Percentiles rank a stretch among this genome's conserved stretches.
phyloP scores from a whole-genome alignment of 2,888 invertebrate species.

The Suillia variegata region DNA sequence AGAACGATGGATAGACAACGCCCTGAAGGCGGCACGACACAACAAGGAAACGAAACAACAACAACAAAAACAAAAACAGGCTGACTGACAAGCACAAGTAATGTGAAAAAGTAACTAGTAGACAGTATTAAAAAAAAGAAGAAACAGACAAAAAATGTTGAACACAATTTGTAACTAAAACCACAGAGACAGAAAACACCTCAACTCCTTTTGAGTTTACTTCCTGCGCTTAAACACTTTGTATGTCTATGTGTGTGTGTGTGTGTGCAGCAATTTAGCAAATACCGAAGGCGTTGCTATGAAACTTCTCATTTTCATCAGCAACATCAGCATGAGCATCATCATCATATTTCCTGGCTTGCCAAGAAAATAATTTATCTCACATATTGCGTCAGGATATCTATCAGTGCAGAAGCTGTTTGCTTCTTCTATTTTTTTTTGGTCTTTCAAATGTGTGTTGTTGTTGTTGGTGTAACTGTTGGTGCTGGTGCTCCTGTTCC shows the following conservation, averaged over 20 bases:
- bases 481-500: slow-evolving; percentile 13
- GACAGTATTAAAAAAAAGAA: too few species aligned
- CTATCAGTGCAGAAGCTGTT: slow-evolving; percentile 8
- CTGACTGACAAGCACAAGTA: too few species aligned
- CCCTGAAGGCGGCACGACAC: slow-evolving; percentile 30
- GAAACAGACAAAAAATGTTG: slow-evolving; percentile 42
- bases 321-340: neutral
- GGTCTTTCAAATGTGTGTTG: too few species aligned
- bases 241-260: neutral
- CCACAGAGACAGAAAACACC: slow-evolving; percentile 10
- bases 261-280: neutral
- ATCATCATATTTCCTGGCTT: neutral
- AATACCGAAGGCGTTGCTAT: neutral
- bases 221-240: neutral
- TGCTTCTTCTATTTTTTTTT: neutral
- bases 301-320: neutral
- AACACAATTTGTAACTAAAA: slow-evolving; percentile 20
- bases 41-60: slow-evolving; percentile 35
- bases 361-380: slow-evolving; percentile 12
- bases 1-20: too few species aligned
- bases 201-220: neutral
- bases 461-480: neutral
- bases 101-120: too few species aligned
- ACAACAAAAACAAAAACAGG: too few species aligned
- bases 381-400: slow-evolving; percentile 19